Percentiles rank a stretch among this genome's conserved stretches.
Conservation (phyloP, 2,888 invertebrate species). For the Frankliniella intonsa region DNA sequence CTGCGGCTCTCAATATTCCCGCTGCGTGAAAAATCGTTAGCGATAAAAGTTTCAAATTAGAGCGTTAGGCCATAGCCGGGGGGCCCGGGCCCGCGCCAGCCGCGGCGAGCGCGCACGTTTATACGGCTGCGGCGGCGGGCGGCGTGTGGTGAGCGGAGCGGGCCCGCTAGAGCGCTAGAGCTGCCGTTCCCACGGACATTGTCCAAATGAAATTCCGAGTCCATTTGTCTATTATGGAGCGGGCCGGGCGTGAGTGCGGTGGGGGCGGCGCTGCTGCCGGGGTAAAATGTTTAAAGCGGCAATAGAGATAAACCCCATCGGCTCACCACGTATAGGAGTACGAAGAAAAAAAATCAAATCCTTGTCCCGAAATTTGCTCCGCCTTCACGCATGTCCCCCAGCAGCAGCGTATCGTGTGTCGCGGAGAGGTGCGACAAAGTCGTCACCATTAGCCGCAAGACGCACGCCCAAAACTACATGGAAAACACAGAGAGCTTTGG, state of each 20-base stretch:
- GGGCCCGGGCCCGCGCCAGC: neutral
- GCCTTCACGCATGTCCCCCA: neutral
- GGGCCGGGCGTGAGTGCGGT: too few species aligned
- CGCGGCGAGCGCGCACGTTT: neutral
- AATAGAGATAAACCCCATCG: too few species aligned
- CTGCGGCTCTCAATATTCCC: neutral
- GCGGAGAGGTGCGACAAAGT: neutral
- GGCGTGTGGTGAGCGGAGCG: neutral
- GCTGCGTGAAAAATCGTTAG: slow-evolving; percentile 11
- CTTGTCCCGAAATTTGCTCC: neutral
- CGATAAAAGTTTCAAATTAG: slow-evolving; percentile 20
- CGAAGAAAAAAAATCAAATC: neutral
- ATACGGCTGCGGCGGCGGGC: neutral
- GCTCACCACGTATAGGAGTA: too few species aligned
- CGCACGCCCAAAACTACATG: neutral
- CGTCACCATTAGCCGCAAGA: neutral
- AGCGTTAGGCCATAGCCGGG: neutral
- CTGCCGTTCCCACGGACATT: neutral
- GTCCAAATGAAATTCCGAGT: too few species aligned
- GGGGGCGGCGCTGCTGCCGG: too few species aligned
- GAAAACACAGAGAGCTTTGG: neutral
- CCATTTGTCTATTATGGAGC: too few species aligned
- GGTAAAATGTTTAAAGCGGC: too few species aligned
- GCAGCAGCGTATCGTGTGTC: neutral
- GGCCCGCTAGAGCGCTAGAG: neutral